A percentile compares a stretch with the other conserved stretches of the same genome.
Conservation (phyloP, 2,113 vertebrate species). For the Alethe diademata region DNA sequence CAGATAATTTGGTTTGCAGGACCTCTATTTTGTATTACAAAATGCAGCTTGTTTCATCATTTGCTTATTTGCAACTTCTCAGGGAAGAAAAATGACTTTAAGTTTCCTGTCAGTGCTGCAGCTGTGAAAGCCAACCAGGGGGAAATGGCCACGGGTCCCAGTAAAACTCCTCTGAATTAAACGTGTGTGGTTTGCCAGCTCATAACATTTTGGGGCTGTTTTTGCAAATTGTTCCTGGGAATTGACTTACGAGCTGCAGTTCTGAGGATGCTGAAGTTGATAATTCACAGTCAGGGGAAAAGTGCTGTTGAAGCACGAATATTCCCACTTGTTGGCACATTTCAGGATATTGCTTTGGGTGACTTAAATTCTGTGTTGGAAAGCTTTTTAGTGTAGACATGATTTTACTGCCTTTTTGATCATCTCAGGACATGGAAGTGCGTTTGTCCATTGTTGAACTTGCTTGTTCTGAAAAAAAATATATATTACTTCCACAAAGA, state of each 20-base stretch:
- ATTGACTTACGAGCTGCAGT: not conserved
- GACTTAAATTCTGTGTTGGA: not conserved
- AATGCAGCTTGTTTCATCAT: slow-evolving; percentile 3
- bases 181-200: not conserved
- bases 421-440: not conserved
- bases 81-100: not conserved
- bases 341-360: not conserved
- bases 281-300: not conserved
- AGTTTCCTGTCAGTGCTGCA: slow-evolving; percentile 12
- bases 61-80: slow-evolving; percentile 9
- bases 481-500: not conserved
- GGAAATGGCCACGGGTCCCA: not conserved
- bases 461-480: not conserved
- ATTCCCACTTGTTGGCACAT: not conserved
- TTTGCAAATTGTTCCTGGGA: not conserved
- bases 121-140: not conserved
- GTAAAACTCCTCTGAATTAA: not conserved
- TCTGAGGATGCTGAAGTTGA: not conserved
- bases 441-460: not conserved
- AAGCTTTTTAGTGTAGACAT: not conserved
- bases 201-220: not conserved
- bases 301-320: not conserved
- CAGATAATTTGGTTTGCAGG: not conserved
- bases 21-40: not conserved
- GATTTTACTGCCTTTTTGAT: not conserved